These are phyloP conservation scores for Mamestra brassicae DNA, from an alignment of 2,888 invertebrate genomes.

Conservation along the genomic window DNA sequence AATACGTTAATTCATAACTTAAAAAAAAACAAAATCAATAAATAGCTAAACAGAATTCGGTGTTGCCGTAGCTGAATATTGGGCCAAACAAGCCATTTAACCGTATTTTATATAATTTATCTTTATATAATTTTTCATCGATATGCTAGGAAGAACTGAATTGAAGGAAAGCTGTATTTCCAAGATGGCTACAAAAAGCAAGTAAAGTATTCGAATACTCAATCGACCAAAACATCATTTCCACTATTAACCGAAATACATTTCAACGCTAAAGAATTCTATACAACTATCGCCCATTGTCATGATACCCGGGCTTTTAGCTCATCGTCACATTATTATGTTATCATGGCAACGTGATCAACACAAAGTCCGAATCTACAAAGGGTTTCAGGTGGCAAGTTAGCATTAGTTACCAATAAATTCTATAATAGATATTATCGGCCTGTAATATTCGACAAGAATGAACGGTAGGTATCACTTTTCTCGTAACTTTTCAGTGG, in stretches of 20 bases:
- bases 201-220: background rate
- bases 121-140: too few species aligned
- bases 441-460: too few species aligned
- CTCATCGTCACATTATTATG: background rate
- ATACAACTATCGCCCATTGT: conserved; percentile 6
- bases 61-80: too few species aligned
- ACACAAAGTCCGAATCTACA: background rate
- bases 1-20: too few species aligned
- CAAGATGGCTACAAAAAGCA: background rate
- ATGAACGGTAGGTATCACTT: background rate
- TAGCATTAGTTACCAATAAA: background rate
- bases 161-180: background rate
- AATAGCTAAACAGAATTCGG: too few species aligned
- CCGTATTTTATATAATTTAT: too few species aligned
- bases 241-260: too few species aligned
- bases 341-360: conserved; percentile 18
- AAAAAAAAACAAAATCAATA: too few species aligned
- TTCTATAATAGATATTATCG: background rate
- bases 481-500: background rate
- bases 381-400: conserved; percentile 15
- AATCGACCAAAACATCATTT: background rate
- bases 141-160: too few species aligned
- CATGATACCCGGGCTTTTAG: background rate
- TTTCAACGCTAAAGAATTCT: background rate
- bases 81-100: too few species aligned